These are phyloP conservation scores for Bombus confusus DNA, from an alignment of 1,140 invertebrate species.

Conservation along the genomic window DNA sequence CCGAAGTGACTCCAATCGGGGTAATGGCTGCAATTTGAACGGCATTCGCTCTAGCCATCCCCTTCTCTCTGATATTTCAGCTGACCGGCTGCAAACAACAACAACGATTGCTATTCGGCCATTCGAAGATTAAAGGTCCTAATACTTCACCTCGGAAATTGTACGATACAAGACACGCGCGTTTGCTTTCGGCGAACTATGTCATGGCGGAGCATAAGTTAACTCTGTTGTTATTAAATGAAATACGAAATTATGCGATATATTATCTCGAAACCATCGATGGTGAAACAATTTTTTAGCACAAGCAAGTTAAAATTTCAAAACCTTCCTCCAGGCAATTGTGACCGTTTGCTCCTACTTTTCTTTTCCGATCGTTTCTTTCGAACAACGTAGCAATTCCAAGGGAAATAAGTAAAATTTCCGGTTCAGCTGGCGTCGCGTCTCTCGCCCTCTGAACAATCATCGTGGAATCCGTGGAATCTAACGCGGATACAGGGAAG, in stretches of 20 bases:
- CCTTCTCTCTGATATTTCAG: background rate
- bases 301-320: background rate
- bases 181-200: background rate
- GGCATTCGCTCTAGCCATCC: background rate
- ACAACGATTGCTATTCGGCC: background rate
- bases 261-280: background rate
- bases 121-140: conserved; percentile 30
- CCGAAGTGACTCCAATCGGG: conserved; percentile 14
- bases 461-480: conserved; percentile 41
- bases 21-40: conserved; percentile 36
- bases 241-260: background rate
- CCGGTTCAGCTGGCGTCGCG: conserved; percentile 6
- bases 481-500: conserved; percentile 23
- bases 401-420: conserved; percentile 25
- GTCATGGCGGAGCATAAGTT: no score
- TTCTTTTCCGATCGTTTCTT: no score
- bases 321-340: no score
- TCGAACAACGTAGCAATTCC: conserved; percentile 3
- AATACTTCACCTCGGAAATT: background rate
- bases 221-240: background rate
- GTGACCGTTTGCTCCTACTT: no score
- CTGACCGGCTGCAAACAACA: conserved; percentile 5
- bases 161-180: no score
- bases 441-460: background rate
- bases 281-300: background rate